phyloP scores from a whole-genome alignment of 2,888 invertebrate species.

The Anagyrus pseudococci region DNA sequence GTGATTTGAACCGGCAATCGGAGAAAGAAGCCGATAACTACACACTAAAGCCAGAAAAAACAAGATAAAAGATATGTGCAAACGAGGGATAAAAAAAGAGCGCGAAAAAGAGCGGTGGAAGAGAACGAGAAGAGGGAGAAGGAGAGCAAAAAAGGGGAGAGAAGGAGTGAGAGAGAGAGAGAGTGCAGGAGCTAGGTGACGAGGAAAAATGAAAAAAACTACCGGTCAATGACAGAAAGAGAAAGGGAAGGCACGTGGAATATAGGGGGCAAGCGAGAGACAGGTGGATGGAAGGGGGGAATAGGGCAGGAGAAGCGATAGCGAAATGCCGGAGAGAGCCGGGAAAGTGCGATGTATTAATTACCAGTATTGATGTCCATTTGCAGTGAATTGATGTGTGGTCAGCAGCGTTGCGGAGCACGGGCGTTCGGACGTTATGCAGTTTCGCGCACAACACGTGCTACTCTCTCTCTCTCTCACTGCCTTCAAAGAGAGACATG shows the following conservation, averaged over 20 bases:
- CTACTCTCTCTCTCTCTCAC: too few species aligned
- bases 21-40: conserved; percentile 33
- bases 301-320: conserved; percentile 38
- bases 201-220: not conserved
- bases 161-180: not conserved
- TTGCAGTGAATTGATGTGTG: conserved; percentile 63
- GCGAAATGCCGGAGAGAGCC: conserved; percentile 42
- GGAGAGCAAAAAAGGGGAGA: conserved; percentile 1
- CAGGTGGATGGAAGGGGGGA: too few species aligned
- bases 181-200: too few species aligned
- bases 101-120: conserved; percentile 26
- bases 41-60: not conserved
- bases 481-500: too few species aligned
- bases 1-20: conserved; percentile 29
- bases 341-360: conserved; percentile 63
- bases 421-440: too few species aligned
- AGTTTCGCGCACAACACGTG: too few species aligned
- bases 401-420: conserved; percentile 39
- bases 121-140: conserved; percentile 30
- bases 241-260: conserved; percentile 39
- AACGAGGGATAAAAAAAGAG: conserved; percentile 3
- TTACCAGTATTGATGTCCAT: conserved; percentile 63
- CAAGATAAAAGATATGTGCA: conserved; percentile 2
- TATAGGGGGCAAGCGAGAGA: conserved; percentile 21
- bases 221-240: conserved; percentile 31